Evolutionary conservation across 2,113 vertebrate genomes (phyloP), one percentile per base, ranked within the genome.

Genomic region (Anoura caudifer): DNA sequence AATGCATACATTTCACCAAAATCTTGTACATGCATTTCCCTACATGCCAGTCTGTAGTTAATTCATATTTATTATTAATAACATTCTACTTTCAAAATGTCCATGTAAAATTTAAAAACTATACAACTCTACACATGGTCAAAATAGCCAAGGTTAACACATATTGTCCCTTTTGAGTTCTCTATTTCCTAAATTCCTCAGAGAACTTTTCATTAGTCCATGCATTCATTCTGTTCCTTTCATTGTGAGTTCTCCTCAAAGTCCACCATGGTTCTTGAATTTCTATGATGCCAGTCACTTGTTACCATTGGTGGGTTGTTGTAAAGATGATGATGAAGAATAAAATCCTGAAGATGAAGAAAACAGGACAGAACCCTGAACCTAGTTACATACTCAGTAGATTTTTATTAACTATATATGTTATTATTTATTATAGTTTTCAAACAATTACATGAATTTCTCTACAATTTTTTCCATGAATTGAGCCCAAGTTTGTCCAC

Each of bases 51-150:
- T 33, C 63, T 94, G 1, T 43, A 80, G 88, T 41, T 73, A 52
- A 75, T 45, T 93, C 56, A 26, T 61, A 45, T 36, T 80, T 50
- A 72, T 59, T 79, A 86, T 83, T 80, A 80, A 89, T 26, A 52
- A 31, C 26, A 87, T 26, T 6, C 28, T 14, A 56, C 59, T 92
- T 52, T 59, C 56, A 69, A 75, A 75, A 65, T 63, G 15, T 14
- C 20, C 15, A 75, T 17, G 31, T 31, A 87, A 43, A 95, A 47
- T 31, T 36, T 72, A 72, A n/a, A 31, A 56, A 69, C 1, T 63
- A 11, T 59, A 14, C 26, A n/a, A 16, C 4, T 43, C 16, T 59
- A 14, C 33, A 28, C 13, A 65, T 59, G 36, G 1, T 69, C 38
- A 36, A n/a, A 88, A 70, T 28, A 63, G 26, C 28, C 7, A 19